A percentile compares a stretch with the other conserved stretches of the same genome.
phyloP scores from a whole-genome alignment of 2,113 vertebrate genomes.

The Smithornis capensis region DNA sequence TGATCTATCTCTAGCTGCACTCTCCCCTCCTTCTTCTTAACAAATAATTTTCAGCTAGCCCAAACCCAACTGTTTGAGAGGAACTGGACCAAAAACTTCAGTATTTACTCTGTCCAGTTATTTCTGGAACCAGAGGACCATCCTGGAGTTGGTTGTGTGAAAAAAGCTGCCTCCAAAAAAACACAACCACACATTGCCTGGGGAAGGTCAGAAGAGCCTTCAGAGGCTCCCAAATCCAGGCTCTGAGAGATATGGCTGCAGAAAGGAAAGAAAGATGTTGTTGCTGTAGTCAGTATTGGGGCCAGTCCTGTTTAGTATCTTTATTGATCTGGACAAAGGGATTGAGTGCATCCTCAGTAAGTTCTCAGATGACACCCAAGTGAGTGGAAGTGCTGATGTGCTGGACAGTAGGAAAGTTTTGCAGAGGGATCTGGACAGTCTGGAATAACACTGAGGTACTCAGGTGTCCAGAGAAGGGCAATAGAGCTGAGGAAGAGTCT shows the following conservation, averaged over 20 bases:
- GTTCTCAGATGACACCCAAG: background rate
- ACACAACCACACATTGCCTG: accelerated
- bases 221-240: background rate
- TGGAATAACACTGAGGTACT: background rate
- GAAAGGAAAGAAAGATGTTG: background rate
- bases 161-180: background rate
- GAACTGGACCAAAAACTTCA: background rate
- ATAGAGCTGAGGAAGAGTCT: background rate
- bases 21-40: background rate
- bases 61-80: background rate
- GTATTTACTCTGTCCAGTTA: background rate
- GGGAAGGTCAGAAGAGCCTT: background rate
- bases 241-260: background rate
- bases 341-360: background rate
- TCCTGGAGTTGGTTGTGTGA: background rate
- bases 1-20: background rate
- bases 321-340: background rate
- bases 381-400: background rate
- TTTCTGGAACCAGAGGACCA: background rate
- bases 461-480: background rate
- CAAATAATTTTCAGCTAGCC: background rate
- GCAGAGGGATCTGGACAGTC: background rate
- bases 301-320: background rate
- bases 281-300: background rate
- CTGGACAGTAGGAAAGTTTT: background rate